phyloP scores from a whole-genome alignment of 1,140 invertebrate species.

The Hesperophylax magnus region DNA sequence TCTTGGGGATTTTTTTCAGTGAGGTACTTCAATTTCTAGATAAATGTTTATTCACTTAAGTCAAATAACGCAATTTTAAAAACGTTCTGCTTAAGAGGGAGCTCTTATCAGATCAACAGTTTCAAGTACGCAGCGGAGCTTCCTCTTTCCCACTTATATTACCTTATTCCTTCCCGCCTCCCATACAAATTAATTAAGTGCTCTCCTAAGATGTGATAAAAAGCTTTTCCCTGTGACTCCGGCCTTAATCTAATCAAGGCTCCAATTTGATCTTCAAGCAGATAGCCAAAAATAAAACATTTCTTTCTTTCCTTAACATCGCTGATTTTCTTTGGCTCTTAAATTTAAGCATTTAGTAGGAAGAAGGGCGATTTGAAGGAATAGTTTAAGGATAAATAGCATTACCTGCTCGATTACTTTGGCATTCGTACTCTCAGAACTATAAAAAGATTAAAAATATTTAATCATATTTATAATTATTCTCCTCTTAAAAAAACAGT shows the following conservation, averaged over 20 bases:
- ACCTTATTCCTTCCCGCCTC: slow-evolving; percentile 13
- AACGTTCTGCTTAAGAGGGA: neutral
- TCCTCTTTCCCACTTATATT: slow-evolving; percentile 26
- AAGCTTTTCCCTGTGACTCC: slow-evolving; percentile 44
- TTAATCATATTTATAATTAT: too few relatives aligned
- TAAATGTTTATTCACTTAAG: slow-evolving; percentile 25
- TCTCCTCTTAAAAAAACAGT: too few relatives aligned
- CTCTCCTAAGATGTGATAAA: slow-evolving; percentile 53
- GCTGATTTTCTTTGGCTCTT: slow-evolving; percentile 34
- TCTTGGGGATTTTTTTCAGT: too few relatives aligned
- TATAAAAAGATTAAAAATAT: too few relatives aligned
- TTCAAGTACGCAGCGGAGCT: slow-evolving; percentile 42
- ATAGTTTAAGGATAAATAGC: neutral
- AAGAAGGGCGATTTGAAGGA: slow-evolving; percentile 13
- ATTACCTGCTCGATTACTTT: neutral
- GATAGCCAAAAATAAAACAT: slow-evolving; percentile 55
- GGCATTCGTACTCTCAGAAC: too few relatives aligned
- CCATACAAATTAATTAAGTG: slow-evolving; percentile 57
- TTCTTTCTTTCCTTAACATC: slow-evolving; percentile 40
- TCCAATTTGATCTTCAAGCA: slow-evolving; percentile 53
- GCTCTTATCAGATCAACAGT: slow-evolving; percentile 51
- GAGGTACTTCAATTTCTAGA: neutral
- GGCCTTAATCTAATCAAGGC: slow-evolving; percentile 54
- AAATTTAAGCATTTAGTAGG: slow-evolving; percentile 5
- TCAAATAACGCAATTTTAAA: slow-evolving; percentile 14